phyloP scores from a whole-genome alignment of 2,113 vertebrate species.

The Terrapene triunguis region DNA sequence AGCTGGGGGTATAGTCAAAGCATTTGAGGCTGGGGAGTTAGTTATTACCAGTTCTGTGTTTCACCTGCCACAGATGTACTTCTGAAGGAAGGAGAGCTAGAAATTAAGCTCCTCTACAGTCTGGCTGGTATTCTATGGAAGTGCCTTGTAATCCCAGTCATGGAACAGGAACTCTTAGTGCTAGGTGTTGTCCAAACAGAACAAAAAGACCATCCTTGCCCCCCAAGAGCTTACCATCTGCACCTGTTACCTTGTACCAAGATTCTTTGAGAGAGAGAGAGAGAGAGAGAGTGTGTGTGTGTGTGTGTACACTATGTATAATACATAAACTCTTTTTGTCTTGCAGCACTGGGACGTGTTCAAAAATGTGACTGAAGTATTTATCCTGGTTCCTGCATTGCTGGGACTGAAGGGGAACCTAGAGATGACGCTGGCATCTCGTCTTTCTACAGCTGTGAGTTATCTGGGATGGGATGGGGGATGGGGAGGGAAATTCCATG shows the following conservation, averaged over 20 bases:
- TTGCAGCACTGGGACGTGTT: conserved; percentile 97
- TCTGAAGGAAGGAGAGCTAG: not conserved
- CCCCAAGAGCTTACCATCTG: not conserved
- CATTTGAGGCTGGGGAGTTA: not conserved
- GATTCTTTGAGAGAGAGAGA: no score
- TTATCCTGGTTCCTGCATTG: conserved; percentile 95
- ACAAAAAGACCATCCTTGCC: not conserved
- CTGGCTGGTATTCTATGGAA: not conserved
- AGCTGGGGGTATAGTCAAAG: not conserved
- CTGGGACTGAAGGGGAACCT: conserved; percentile 98
- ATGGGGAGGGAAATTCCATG: fast-evolving
- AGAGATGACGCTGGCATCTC: conserved; percentile 97
- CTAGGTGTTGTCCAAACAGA: not conserved
- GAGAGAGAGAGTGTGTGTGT: no score
- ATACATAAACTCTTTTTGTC: not conserved
- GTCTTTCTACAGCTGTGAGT: conserved; percentile 97
- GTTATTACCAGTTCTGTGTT: not conserved
- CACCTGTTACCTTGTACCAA: not conserved
- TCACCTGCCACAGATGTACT: not conserved
- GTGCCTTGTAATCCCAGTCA: not conserved
- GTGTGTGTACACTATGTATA: no score
- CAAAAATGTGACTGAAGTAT: conserved; percentile 94
- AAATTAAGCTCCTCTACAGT: not conserved
- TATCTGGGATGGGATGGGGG: not conserved
- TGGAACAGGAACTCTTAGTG: not conserved